Evolutionary conservation across 2,797 vertebrate species (phyloP).

Genomic region (Pseudocheirus occidentalis): DNA sequence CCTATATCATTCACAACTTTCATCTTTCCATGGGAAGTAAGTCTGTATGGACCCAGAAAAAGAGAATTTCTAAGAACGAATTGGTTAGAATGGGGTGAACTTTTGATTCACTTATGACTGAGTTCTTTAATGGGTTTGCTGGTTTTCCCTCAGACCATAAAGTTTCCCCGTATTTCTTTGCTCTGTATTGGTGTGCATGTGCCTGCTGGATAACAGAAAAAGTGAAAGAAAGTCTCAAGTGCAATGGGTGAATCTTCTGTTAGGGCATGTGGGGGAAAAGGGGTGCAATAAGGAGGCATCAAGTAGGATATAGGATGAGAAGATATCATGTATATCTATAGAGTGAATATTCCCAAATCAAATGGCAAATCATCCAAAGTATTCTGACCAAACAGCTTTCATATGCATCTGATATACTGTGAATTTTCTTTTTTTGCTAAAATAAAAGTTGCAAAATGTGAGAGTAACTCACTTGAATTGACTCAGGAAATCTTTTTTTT

Average conservation of each 20-base stretch:
- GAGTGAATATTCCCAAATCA: neutral
- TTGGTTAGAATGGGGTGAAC: neutral
- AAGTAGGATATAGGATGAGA: no score
- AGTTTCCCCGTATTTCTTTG: neutral
- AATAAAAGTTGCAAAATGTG: neutral
- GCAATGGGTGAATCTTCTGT: neutral
- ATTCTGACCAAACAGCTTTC: neutral
- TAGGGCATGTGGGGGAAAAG: neutral
- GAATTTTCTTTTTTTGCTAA: neutral
- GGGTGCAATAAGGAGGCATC: neutral
- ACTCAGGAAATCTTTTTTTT: no score
- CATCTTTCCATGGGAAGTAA: conserved; percentile 45
- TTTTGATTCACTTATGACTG: neutral
- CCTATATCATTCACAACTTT: conserved; percentile 65
- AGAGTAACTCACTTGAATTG: neutral
- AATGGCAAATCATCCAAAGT: neutral
- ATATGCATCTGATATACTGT: neutral
- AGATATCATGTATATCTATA: neutral
- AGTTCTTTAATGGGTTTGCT: neutral
- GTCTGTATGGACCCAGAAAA: neutral
- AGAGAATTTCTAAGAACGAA: neutral
- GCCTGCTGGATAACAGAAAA: neutral
- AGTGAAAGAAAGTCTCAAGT: neutral
- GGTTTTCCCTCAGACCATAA: neutral
- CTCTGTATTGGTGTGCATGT: neutral